Base-by-base conservation (phyloP, 2,113 vertebrate genomes). In the Cyanoderma ruficeps region DNA sequence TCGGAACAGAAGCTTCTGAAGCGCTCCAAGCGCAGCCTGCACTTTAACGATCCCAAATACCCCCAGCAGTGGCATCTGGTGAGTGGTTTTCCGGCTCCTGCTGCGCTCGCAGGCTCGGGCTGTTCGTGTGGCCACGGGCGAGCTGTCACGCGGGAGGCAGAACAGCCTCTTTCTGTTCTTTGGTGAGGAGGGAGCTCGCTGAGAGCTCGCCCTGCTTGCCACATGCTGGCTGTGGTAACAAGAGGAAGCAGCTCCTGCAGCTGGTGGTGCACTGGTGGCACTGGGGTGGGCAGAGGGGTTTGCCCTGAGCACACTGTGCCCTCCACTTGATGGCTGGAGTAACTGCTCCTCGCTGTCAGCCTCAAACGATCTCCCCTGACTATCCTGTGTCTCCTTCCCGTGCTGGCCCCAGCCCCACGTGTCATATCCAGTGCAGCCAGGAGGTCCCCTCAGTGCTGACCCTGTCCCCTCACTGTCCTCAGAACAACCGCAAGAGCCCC, bases 51-150 rank as follows among this genome's bases (percentile, higher is more conserved):
- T 77, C 99, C 99, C 88, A 98, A 98, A 83, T 99, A 98, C 91
- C 99, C 99, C 0, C 98, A 98, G 86, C 99, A 99, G 96, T 99
- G 99, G 99, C 99, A 99, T 30, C 97, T 99, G 98, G 99, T 99
- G 95, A 99, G 99, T 96, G 56, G 7, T 21, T 71, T 39, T 24
- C 35, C 1, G 0, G 24, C 21, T 47, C 31, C 69, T 4, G 14
- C 19, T 10, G 27, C 0, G 30, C 64, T 23, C 3, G 2, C 13
- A 6, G 49, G n/a, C 28, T 33, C 5, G 1, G n/a, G 72, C 64
- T 28, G 35, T 6, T 17, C 0, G 28, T 5, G 37, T 20, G 68
- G 53, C 67, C n/a, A 0, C 0, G 0, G 11, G 41, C 0, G 2
- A 50, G 83, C 55, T 28, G 47, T n/a, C 47, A 2, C 1, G 0